These are phyloP conservation scores for Luperina testacea DNA, from an alignment of 2,888 invertebrate genomes.

Conservation along the genomic window DNA sequence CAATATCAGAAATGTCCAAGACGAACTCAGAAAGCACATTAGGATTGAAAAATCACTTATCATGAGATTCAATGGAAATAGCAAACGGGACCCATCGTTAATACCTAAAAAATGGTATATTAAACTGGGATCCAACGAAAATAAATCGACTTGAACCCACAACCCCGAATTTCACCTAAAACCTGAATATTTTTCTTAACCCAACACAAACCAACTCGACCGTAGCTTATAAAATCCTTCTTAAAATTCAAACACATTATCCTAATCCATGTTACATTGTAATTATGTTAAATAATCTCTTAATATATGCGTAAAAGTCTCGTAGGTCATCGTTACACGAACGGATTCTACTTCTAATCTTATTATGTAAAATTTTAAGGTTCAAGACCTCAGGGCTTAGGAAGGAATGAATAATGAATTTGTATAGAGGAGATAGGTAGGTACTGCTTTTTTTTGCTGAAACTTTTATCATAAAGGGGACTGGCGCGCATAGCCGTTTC, in stretches of 20 bases:
- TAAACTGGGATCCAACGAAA: no score
- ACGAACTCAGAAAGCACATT: background rate
- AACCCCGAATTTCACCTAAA: background rate
- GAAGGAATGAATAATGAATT: background rate
- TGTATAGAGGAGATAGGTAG: background rate
- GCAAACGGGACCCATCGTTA: no score
- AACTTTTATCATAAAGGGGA: no score
- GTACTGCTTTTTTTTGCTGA: background rate
- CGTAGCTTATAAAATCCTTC: slow-evolving; percentile 33
- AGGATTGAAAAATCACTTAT: background rate
- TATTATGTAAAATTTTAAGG: slow-evolving; percentile 67
- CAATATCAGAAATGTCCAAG: background rate
- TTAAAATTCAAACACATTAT: slow-evolving; percentile 40
- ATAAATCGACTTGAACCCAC: background rate
- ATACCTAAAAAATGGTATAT: no score
- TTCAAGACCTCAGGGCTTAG: background rate
- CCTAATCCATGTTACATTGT: slow-evolving; percentile 41
- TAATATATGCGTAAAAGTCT: slow-evolving; percentile 59
- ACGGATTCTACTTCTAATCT: slow-evolving; percentile 64
- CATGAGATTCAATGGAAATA: no score
- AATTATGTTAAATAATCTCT: slow-evolving; percentile 48
- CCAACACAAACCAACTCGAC: background rate
- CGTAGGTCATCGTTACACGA: slow-evolving; percentile 46
- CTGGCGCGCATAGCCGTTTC: no score
- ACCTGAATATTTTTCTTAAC: slow-evolving; percentile 17